Percentiles rank a stretch among this genome's conserved stretches.
Evolutionary conservation across 2,113 vertebrate genomes (phyloP).

Genomic region (Rhea pennata): DNA sequence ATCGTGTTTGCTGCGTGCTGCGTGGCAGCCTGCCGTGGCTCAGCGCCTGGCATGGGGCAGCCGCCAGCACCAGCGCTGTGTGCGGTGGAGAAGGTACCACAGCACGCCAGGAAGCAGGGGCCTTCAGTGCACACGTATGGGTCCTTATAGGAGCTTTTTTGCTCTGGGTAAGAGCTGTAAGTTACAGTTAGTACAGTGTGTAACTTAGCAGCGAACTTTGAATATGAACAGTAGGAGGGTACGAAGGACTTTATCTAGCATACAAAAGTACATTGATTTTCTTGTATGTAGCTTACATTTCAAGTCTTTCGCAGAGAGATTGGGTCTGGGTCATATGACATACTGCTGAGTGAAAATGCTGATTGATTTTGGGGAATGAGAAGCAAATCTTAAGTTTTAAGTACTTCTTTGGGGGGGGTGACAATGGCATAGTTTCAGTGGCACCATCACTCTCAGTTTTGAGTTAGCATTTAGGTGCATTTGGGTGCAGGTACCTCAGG

Average conservation of each 20-base stretch:
- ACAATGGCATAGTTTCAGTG: neutral
- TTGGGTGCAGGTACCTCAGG: neutral
- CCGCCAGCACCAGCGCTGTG: too few species aligned
- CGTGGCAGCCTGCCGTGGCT: accelerated
- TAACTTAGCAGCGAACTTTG: neutral
- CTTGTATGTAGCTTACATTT: neutral
- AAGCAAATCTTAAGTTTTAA: neutral
- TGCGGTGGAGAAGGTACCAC: neutral
- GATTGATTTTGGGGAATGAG: neutral
- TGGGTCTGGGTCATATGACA: neutral
- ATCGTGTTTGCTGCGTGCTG: neutral
- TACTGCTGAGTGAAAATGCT: neutral
- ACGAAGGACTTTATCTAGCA: neutral
- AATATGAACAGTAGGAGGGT: neutral
- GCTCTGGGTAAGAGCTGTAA: neutral
- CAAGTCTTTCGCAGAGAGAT: neutral
- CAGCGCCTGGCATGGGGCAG: too few species aligned
- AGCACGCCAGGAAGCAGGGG: accelerated
- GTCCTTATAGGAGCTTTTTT: neutral
- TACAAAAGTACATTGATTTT: neutral
- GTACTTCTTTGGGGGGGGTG: too few species aligned
- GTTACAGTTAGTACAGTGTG: neutral
- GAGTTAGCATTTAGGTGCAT: neutral
- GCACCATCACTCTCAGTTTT: too few species aligned
- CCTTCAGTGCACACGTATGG: accelerated